Conservation (phyloP, 2,797 vertebrate genomes). For the Lindbergichthys nudifrons region DNA sequence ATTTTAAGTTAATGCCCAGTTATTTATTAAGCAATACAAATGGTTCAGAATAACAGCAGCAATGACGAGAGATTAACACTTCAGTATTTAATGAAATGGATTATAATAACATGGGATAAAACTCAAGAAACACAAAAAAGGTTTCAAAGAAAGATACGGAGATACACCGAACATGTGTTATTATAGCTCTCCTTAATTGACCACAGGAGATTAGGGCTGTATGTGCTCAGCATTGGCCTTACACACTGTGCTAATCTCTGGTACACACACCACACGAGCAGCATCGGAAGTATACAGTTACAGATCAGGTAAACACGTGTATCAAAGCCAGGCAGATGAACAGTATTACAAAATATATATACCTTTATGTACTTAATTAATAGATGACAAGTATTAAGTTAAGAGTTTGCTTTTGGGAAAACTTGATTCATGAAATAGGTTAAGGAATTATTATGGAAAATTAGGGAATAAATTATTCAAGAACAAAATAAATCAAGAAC, state of each 20-base stretch:
- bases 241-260: slow-evolving; percentile 50
- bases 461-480: neutral
- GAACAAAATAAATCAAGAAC: neutral
- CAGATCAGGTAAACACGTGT: neutral
- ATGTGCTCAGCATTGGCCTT: slow-evolving; percentile 24
- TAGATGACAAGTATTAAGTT: neutral
- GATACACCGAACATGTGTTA: slow-evolving; percentile 9
- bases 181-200: slow-evolving; percentile 36
- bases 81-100: neutral
- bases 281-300: neutral
- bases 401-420: neutral
- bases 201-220: slow-evolving; percentile 43
- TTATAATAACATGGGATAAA: neutral
- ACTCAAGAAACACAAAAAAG: neutral
- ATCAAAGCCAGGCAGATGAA: neutral
- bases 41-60: neutral
- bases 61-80: neutral
- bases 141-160: neutral
- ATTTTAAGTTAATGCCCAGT: neutral
- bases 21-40: neutral
- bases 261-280: slow-evolving; percentile 16
- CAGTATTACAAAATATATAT: neutral
- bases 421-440: neutral
- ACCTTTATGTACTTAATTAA: neutral
- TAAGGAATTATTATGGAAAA: neutral